Base-by-base conservation (phyloP, 92 coral and sea anemone genomes). In the Bergia puertoricense region DNA sequence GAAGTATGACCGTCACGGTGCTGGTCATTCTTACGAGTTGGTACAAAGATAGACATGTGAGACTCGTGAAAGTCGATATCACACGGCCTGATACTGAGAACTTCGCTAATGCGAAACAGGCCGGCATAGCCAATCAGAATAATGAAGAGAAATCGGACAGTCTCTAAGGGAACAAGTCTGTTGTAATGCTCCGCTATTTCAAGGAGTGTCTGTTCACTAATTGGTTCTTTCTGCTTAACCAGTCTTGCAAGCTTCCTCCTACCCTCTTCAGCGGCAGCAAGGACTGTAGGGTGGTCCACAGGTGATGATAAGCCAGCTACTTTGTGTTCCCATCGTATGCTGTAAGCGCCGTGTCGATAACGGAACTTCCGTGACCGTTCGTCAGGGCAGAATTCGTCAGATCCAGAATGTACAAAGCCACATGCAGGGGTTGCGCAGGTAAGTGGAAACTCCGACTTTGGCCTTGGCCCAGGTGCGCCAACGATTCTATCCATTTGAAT, bases 241-340 rank as follows among this genome's bases (percentile, higher is more conserved):
- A 69, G 89, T 41, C 23, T 85, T 5, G 89, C 89, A 1, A 85
- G 69, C 80, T 22, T 48, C 44, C 81, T 85, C 30, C 30, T 30
- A 30, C 30, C 30, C 30, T 30, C 30, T 30, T 30, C 30, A 30
- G 30, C 30, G 30, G 30, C 30, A 30, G 30, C 30, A 30, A 30
- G 30, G 30, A 30, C 30, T 30, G 30, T 30, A 30, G 30, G 30
- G 30, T 30, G 30, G 30, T 30, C 30, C 30, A 30, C 30, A 30
- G 30, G 30, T 30, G 30, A 30, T 13, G 83, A 44, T 44, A 74
- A 9, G 73, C 88, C 88, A 42, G 88, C 81, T 2, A 85, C 16
- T 16, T 22, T 38, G 37, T 85, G 88, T 2, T 57, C 88, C 88
- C 88, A 85, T 44, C 88, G 65, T 20, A 85, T 85, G 74, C 88